A percentile compares a stretch with the other conserved stretches of the same genome.
Evolutionary conservation across 2,113 vertebrate genomes (phyloP).

Genomic region (Puffinus mauretanicus): DNA sequence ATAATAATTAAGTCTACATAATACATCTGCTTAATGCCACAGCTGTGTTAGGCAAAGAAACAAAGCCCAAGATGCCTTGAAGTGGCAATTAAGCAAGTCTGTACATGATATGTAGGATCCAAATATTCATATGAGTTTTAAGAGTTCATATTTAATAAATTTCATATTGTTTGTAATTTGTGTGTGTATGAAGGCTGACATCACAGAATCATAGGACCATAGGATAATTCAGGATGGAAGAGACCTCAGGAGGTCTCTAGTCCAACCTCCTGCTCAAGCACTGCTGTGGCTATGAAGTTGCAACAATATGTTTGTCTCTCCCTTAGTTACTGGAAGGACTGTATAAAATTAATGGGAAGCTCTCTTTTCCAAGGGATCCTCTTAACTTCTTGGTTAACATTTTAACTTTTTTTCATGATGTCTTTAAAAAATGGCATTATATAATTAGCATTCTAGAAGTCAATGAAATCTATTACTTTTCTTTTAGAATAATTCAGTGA

Average conservation of each 20-base stretch:
- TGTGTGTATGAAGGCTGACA: neutral
- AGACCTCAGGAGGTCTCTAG: neutral
- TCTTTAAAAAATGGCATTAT: neutral
- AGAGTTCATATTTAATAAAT: neutral
- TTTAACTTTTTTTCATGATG: neutral
- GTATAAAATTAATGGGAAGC: neutral
- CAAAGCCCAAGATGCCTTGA: neutral
- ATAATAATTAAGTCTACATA: neutral
- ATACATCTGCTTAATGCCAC: neutral
- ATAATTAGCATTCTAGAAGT: neutral
- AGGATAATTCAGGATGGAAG: neutral
- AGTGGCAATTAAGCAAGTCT: neutral
- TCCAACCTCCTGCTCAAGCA: neutral
- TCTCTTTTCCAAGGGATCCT: neutral
- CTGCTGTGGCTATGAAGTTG: neutral
- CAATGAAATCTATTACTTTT: neutral
- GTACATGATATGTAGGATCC: neutral
- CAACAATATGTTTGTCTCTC: neutral
- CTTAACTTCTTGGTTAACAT: neutral
- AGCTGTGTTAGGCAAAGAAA: neutral
- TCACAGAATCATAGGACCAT: neutral
- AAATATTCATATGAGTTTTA: neutral
- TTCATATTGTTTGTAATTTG: neutral
- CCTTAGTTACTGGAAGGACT: neutral
- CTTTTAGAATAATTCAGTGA: neutral